Evolutionary conservation across 1,140 invertebrate species (phyloP).

Genomic region (Andricus grossulariae): DNA sequence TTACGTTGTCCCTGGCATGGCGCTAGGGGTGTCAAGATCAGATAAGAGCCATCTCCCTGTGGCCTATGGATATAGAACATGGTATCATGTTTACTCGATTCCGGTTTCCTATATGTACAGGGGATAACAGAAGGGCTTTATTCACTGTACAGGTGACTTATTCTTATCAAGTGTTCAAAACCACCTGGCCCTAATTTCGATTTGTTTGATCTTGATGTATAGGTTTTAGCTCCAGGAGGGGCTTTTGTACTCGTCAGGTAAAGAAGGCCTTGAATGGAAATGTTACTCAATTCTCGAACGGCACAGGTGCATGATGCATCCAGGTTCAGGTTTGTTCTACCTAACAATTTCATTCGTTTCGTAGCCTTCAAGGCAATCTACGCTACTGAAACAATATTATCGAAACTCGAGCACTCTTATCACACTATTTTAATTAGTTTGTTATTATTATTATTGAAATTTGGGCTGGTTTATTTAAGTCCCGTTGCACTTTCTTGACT

Average conservation of each 20-base stretch:
- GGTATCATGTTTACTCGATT: neutral
- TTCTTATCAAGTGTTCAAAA: conserved; percentile 11
- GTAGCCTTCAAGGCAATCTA: too few species aligned
- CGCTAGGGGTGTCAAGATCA: neutral
- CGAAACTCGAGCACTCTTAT: too few species aligned
- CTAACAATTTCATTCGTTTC: too few species aligned
- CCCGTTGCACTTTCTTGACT: too few species aligned
- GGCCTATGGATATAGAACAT: neutral
- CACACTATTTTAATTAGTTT: too few species aligned
- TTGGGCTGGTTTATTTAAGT: too few species aligned
- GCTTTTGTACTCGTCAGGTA: neutral
- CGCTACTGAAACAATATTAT: too few species aligned
- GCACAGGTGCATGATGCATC: neutral
- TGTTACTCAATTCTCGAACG: neutral
- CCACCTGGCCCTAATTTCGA: conserved; percentile 24
- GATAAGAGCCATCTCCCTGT: neutral
- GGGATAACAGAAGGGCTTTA: conserved; percentile 5
- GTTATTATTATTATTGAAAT: too few species aligned
- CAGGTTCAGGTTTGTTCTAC: neutral
- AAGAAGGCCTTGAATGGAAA: neutral
- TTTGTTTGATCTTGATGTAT: too few species aligned
- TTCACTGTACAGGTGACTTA: neutral
- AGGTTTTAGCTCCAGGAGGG: neutral
- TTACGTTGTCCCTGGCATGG: neutral
- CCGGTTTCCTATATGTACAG: neutral